Base-by-base conservation (phyloP, 2,797 vertebrate genomes). In the Acanthopagrus latus region DNA sequence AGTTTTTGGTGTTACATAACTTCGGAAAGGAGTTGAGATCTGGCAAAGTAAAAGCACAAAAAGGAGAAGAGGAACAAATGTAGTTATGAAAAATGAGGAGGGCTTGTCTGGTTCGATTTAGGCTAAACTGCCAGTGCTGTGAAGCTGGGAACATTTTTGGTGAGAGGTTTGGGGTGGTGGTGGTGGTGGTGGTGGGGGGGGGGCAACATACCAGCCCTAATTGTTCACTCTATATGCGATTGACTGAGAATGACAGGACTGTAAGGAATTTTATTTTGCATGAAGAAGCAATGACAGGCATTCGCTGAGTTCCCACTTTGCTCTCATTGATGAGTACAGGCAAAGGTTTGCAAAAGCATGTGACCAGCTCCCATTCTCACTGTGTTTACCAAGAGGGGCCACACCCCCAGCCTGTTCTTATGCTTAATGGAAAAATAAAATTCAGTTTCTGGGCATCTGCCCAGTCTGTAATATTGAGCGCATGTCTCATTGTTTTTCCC, bases 261-360 rank as follows among this genome's bases (percentile, higher is more conserved):
- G 82, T 66, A 64, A 78, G 92, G 94, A 95, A 95, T 95, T 93
- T 93, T 91, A 93, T 94, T 95, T 87, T 88, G 56, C 70, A 68
- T 10, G 57, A 78, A 68, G 64, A 80, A 83, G 85, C 82, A 70
- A 88, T 55, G 88, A 29, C 71, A 69, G 90, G 91, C 76, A 94
- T 95, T 90, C 93, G 93, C 93, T 91, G 94, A 95, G 82, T 66
- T 66, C 29, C 80, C 74, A 69, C 59, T 91, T 92, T 85, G 64
- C 69, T 11, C 70, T 83, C 87, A 86, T 81, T 84, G 88, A 91
- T 71, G 83, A 93, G 82, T 78, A 84, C 66, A 89, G 50, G 46
- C 43, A 70, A 62, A 6, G 6, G 47, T 71, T 25, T 38, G 4
- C 7, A 63, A 62, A 63, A 62, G 54, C 89, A 89, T 74, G 85